Evolutionary conservation across 2,113 vertebrate species (phyloP).

Genomic region (Leptosomus discolor): DNA sequence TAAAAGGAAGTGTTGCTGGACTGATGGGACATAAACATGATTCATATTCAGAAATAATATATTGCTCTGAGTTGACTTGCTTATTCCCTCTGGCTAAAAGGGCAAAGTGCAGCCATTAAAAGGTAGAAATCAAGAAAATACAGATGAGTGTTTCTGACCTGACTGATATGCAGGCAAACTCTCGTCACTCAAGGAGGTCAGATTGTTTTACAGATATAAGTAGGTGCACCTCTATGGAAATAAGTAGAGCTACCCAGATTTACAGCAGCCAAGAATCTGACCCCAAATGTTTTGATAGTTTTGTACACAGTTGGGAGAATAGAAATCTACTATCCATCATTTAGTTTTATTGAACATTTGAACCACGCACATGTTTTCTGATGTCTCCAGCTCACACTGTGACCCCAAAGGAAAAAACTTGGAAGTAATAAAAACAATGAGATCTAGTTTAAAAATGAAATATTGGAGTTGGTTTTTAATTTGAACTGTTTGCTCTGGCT

Average conservation of each 20-base stretch:
- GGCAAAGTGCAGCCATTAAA: not conserved
- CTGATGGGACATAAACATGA: constrained; percentile 10
- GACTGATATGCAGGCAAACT: not conserved
- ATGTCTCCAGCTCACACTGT: not conserved
- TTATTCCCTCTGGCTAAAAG: not conserved
- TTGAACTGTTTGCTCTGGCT: not conserved
- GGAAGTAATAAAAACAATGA: not conserved
- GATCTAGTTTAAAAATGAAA: not conserved
- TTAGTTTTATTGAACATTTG: not conserved
- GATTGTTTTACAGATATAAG: not conserved
- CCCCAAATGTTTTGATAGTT: not conserved
- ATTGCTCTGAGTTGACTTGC: not conserved
- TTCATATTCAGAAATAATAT: constrained; percentile 21
- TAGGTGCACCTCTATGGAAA: not conserved
- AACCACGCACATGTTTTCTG: not conserved
- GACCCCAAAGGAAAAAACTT: not conserved
- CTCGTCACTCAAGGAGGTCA: not conserved
- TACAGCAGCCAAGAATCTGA: not conserved
- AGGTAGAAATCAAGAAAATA: not conserved
- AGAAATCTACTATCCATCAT: not conserved
- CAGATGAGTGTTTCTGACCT: not conserved
- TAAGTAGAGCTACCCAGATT: not conserved
- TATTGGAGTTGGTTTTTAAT: not conserved
- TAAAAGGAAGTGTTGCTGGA: not conserved
- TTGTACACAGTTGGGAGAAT: not conserved